These are phyloP conservation scores for Monochamus alternatus DNA, from an alignment of 2,888 invertebrate species.

Conservation along the genomic window DNA sequence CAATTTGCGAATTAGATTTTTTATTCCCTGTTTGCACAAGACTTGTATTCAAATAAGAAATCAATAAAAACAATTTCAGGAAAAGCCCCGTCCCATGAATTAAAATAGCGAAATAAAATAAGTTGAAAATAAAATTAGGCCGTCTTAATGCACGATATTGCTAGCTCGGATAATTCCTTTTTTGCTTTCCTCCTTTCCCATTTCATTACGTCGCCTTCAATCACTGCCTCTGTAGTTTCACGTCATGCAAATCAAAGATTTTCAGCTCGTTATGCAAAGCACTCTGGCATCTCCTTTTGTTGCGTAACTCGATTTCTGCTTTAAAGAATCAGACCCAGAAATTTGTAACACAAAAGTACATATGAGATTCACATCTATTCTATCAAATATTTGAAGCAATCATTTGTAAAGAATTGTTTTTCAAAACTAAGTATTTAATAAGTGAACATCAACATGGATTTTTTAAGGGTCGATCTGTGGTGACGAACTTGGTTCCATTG, in stretches of 20 bases:
- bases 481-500: too few species aligned
- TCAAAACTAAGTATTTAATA: too few species aligned
- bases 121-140: neutral
- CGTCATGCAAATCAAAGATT: conserved; percentile 12
- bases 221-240: conserved; percentile 1
- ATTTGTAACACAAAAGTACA: neutral
- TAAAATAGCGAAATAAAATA: neutral
- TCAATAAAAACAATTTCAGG: too few species aligned
- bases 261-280: conserved; percentile 5
- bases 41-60: too few species aligned
- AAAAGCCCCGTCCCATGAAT: too few species aligned
- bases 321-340: neutral
- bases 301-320: neutral
- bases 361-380: neutral
- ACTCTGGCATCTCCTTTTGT: neutral
- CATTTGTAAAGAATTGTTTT: too few species aligned
- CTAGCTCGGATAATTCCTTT: neutral
- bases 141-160: neutral
- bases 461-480: too few species aligned
- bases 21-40: too few species aligned
- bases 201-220: neutral
- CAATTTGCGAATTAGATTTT: too few species aligned
- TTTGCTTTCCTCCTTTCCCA: neutral
- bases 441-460: too few species aligned
- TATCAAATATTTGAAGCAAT: too few species aligned